Evolutionary conservation across 2,113 vertebrate genomes (phyloP).

Genomic region (Athene cunicularia): DNA sequence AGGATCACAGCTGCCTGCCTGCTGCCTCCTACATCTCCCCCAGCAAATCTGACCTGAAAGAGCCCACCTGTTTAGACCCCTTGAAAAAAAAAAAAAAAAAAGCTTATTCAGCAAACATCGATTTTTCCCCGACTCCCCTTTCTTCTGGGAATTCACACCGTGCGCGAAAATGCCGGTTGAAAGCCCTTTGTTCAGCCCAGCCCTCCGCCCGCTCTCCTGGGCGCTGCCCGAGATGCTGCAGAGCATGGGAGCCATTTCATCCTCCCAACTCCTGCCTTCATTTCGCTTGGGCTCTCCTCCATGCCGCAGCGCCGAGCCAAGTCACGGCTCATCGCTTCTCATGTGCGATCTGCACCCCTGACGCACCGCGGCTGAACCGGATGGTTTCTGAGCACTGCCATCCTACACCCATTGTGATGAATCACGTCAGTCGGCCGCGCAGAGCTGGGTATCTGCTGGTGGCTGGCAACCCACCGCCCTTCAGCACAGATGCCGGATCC

Average conservation of each 20-base stretch:
- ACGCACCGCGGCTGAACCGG: background rate
- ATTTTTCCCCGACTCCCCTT: background rate
- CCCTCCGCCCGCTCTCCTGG: background rate
- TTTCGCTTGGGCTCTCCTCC: background rate
- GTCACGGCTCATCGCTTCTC: background rate
- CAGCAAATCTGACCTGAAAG: background rate
- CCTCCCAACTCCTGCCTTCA: background rate
- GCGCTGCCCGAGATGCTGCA: background rate
- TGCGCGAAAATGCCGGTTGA: fast-evolving
- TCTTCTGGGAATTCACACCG: background rate
- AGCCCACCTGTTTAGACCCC: background rate
- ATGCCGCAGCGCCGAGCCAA: background rate
- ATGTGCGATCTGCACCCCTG: background rate
- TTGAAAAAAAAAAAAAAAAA: background rate
- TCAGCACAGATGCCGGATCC: background rate
- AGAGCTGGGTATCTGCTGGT: background rate
- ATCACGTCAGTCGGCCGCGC: background rate
- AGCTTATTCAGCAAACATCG: background rate
- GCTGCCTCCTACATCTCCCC: background rate
- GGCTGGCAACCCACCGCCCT: background rate
- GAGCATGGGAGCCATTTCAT: background rate
- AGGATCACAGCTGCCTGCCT: background rate
- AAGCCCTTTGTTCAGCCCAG: slow-evolving; percentile 5
- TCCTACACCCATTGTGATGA: background rate
- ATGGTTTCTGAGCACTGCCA: background rate